phyloP scores from a whole-genome alignment of 2,888 invertebrate genomes.

The Microchrysa polita region DNA sequence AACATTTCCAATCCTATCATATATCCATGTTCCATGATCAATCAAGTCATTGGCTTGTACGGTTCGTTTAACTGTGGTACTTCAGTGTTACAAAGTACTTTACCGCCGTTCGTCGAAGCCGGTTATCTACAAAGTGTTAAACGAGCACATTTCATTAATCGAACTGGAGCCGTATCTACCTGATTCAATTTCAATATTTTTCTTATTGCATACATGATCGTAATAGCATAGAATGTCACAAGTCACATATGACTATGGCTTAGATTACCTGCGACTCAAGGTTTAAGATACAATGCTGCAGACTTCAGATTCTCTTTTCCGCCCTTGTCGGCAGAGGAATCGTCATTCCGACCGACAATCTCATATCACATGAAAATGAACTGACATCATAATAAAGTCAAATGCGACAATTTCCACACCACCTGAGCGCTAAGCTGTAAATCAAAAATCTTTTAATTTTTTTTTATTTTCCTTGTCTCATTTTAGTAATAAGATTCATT shows the following conservation, averaged over 20 bases:
- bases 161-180: slow-evolving; percentile 39
- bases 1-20: slow-evolving; percentile 19
- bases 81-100: slow-evolving; percentile 7
- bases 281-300: too few species aligned
- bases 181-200: slow-evolving; percentile 33
- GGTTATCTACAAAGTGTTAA: slow-evolving; percentile 36
- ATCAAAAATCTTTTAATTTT: slow-evolving; percentile 36
- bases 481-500: slow-evolving; percentile 39
- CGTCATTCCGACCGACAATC: slow-evolving; percentile 11
- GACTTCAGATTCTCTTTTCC: neutral
- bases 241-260: too few species aligned
- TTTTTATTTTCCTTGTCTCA: slow-evolving; percentile 40
- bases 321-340: neutral
- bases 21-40: slow-evolving; percentile 35
- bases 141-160: slow-evolving; percentile 40
- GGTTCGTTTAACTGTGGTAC: slow-evolving; percentile 28
- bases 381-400: slow-evolving; percentile 43
- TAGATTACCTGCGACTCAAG: too few species aligned
- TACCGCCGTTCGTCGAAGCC: slow-evolving; percentile 24
- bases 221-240: slow-evolving; percentile 12
- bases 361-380: neutral
- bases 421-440: slow-evolving; percentile 42
- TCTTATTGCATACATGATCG: slow-evolving; percentile 34
- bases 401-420: slow-evolving; percentile 44
- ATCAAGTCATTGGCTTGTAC: slow-evolving; percentile 30